Evolutionary conservation across 2,888 invertebrate species (phyloP).

Genomic region (Nymphalis polychloros): DNA sequence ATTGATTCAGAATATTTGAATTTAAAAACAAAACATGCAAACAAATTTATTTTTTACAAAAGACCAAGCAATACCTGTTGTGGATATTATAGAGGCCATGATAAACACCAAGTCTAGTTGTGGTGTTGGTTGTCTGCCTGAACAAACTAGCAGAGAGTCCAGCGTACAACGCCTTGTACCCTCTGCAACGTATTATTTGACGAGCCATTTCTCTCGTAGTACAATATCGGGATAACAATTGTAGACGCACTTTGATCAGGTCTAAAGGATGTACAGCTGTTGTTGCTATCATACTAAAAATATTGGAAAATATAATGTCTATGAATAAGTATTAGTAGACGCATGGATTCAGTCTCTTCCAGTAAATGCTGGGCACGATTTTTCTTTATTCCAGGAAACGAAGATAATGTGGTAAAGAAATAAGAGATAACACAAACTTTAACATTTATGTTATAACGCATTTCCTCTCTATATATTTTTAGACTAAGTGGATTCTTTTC

Average conservation of each 20-base stretch:
- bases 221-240: constrained; percentile 88
- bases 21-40: too few species aligned
- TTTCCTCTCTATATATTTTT: too few species aligned
- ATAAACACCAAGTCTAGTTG: constrained; percentile 94
- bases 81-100: constrained; percentile 90
- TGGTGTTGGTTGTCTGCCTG: constrained; percentile 97
- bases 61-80: constrained; percentile 61
- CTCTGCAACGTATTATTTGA: constrained; percentile 90
- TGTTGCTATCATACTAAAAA: constrained; percentile 92
- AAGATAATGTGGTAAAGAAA: too few species aligned
- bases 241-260: constrained; percentile 97
- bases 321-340: too few species aligned
- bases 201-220: constrained; percentile 86
- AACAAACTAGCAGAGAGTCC: constrained; percentile 94
- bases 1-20: too few species aligned
- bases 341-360: too few species aligned
- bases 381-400: too few species aligned
- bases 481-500: too few species aligned
- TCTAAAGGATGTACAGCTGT: constrained; percentile 96
- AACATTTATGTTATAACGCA: too few species aligned
- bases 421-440: too few species aligned
- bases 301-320: not conserved
- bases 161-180: constrained; percentile 89
- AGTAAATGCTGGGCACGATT: too few species aligned
- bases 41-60: too few species aligned